Evolutionary conservation across 2,797 vertebrate species (phyloP), one percentile per base, ranked within the genome.

Genomic region (Oophaga sylvatica): DNA sequence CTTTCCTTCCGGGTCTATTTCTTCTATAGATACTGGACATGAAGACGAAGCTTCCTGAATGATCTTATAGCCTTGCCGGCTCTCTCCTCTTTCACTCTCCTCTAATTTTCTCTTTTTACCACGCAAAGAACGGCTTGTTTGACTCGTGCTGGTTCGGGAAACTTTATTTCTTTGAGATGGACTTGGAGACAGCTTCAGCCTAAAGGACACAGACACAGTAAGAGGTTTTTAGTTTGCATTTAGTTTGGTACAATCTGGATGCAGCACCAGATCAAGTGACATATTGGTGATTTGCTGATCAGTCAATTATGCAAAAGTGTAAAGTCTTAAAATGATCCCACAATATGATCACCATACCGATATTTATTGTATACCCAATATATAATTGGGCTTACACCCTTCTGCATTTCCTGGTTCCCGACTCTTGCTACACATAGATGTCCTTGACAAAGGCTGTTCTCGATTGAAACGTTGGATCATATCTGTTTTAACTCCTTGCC

Each of bases 31-130:
- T 65, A 97, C 26, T 0, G 85, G 89, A 8, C 95, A 93, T 7
- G 71, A 90, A 6, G 92, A 87, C 0, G 93, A 91, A 8, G 93
- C 91, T 26, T 91, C 94, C 89, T 95, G 94, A 84, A 94, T 90
- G 63, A 93, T 92, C 88, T 95, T 95, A 81, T 91, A 94, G 0
- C 45, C 75, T 48, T 65, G 4, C 67, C 90, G 92, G 0, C 86
- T 91, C 0, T 93, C 93, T 81, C 87, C 90, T 3, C 92, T 93
- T 0, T 90, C 91, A 0, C 87, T 56, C 0, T 94, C 93, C 22
- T 94, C 95, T 0, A 94, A 88, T 87, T 96, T 97, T 41, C 96
- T 93, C 85, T 96, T 97, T 90, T 92, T 97, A 0, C 94, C 95
- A 31, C 92, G 85, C 19, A 89, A n/a, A 80, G 89, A 90, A 17